Base-by-base conservation (phyloP, 2,113 vertebrate genomes). In the Notarius lentiginosus region DNA sequence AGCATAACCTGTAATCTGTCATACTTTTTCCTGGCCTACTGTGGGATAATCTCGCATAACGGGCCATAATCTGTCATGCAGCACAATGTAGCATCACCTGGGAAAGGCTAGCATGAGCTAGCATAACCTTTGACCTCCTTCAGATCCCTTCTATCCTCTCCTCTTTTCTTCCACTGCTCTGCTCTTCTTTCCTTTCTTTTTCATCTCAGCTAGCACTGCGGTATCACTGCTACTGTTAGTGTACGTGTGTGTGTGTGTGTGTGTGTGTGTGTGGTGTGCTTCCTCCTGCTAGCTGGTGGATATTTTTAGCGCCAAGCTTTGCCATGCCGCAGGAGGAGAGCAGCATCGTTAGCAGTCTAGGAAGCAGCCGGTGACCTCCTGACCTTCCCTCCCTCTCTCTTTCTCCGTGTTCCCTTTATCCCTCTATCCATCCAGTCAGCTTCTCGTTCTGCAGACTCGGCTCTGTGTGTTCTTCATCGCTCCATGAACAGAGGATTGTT, bases 241-340 rank as follows among this genome's bases (percentile, higher is more conserved):
- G 77, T 79, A 53, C 24, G 17, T 12, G 72, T n/a, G n/a, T 68
- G 84, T 86, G 61, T 77, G 60, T 55, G 84, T 79, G 73, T 79
- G 24, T 79, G 53, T 56, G 84, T 68, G 75, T 80, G 47, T 80
- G 63, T 72, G 22, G 53, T 76, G 73, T 20, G 10, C 76, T 61
- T 81, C 24, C 79, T 80, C 83, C 41, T 82, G 76, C 56, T 49
- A 49, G 56, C 73, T 77, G 61, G n/a, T 60, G 41, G 75, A 56
- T 90, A 88, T 90, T 86, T 89, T 86, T 86, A 86, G 79, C 22
- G 84, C n/a, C 18, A 49, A 73, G 84, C 87, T 86, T 63, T 58
- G 51, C 61, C 61, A 66, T 83, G 79, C 85, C 9, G 73, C 79
- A 89, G 83, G 87, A 87, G 75, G 53, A 56, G 51, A 82, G 80